A percentile compares a stretch with the other conserved stretches of the same genome.
Evolutionary conservation across 2,888 invertebrate species (phyloP).

Genomic region (Boloria euphrosyne): DNA sequence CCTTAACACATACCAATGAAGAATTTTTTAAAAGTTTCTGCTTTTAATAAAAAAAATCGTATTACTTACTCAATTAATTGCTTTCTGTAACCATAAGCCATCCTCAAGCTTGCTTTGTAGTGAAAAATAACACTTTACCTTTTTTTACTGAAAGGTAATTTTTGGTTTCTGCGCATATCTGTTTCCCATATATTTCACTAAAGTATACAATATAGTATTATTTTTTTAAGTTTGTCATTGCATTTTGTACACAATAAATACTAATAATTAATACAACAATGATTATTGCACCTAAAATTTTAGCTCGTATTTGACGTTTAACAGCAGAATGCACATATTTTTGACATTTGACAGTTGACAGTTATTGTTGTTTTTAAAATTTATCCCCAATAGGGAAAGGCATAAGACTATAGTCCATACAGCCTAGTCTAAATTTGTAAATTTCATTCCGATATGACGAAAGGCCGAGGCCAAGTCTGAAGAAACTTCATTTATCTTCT

Average conservation of each 20-base stretch:
- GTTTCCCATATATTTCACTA: neutral
- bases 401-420: too few relatives aligned
- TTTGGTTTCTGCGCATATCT: neutral
- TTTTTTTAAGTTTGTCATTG: neutral
- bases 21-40: neutral
- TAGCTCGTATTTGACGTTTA: slow-evolving; percentile 8
- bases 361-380: too few relatives aligned
- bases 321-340: slow-evolving; percentile 3
- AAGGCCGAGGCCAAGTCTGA: too few relatives aligned
- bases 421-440: too few relatives aligned
- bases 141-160: neutral
- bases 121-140: slow-evolving; percentile 7
- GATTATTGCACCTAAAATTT: slow-evolving; percentile 9
- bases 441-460: too few relatives aligned
- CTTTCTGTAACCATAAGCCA: slow-evolving; percentile 27
- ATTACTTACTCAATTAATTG: slow-evolving; percentile 25
- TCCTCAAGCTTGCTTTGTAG: slow-evolving; percentile 19
- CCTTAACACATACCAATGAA: neutral
- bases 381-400: too few relatives aligned
- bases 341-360: neutral
- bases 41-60: neutral
- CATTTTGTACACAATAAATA: neutral
- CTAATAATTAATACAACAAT: slow-evolving; percentile 12
- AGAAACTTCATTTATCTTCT: too few relatives aligned
- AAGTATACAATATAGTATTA: neutral